Base-by-base conservation (phyloP, 2,888 invertebrate genomes). In the Apoda limacodes region DNA sequence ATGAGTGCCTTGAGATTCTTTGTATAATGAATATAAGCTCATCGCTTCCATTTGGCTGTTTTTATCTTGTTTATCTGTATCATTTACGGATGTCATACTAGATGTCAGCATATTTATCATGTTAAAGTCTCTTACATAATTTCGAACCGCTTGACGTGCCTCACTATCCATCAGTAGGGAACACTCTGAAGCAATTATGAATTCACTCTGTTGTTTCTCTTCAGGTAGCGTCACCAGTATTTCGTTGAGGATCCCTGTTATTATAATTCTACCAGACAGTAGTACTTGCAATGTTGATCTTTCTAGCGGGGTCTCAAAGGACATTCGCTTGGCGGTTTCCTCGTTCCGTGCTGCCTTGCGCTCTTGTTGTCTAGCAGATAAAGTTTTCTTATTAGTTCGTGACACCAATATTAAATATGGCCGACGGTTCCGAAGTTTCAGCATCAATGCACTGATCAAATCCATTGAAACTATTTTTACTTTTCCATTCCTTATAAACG, bases 191-290 rank as follows among this genome's bases (percentile, higher is more conserved):
- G 63, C 69, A 1, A 71, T 41, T 7, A 60, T 25, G 28, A 76
- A 78, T 27, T 69, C 66, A 23, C 55, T 66, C 11, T 49, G 37
- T 4, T 52, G 48, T 33, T 60, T 61, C 2, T 61, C 60, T 3
- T 69, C 71, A 9, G 67, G 52, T 11, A 76, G 40, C 13, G 43
- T 34, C 51, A 68, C 25, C 33, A 80, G 39, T 22, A 80, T 68
- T 48, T 78, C 76, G 42, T 78, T 75, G 10, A 78, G 51, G 22
- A 78, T 71, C 14, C 78, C 76, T 6, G 63, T 67, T 23, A 80
- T 68, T 25, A 78, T 60, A 25, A 78, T 68, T 7, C 78, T 60
- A 1, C 69, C 78, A 1, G 78, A 80, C 1, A 78, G 48, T 13
- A 80, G 35, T 9, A 72, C 64, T 51, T 78, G 78, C 13, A 80